A percentile compares a stretch with the other conserved stretches of the same genome.
These are phyloP conservation scores for Aporophyla lueneburgensis DNA, from an alignment of 2,888 invertebrate species.

Conservation along the genomic window DNA sequence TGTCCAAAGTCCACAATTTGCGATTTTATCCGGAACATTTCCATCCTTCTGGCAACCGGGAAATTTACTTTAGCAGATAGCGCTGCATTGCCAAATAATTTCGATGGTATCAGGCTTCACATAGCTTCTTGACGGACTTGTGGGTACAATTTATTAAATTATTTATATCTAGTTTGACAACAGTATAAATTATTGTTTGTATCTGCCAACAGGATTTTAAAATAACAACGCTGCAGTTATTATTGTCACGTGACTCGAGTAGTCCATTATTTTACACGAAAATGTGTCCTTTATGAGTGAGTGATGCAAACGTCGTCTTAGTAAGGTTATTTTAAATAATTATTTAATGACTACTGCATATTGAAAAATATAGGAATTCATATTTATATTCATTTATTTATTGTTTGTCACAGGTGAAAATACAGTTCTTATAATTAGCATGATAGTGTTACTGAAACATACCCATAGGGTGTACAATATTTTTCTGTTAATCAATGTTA, in stretches of 20 bases:
- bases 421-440: too few species aligned
- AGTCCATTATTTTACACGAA: background rate
- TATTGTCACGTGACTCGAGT: background rate
- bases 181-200: background rate
- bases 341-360: background rate
- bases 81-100: constrained; percentile 55
- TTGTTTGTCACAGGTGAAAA: too few species aligned
- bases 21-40: constrained; percentile 38
- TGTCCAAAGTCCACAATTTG: constrained; percentile 45
- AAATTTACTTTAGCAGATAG: constrained; percentile 54
- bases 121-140: constrained; percentile 23
- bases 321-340: background rate
- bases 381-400: too few species aligned
- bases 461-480: too few species aligned
- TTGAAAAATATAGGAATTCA: background rate
- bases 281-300: background rate
- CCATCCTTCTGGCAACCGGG: constrained; percentile 54
- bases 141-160: constrained; percentile 41
- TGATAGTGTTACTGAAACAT: too few species aligned
- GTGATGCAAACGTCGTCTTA: background rate
- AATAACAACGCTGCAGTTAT: background rate
- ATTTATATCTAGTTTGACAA: constrained; percentile 21
- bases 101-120: constrained; percentile 42
- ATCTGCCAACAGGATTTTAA: background rate
- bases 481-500: too few species aligned